Base-by-base conservation (phyloP, 2,888 invertebrate species). In the Orthonevra nobilis region DNA sequence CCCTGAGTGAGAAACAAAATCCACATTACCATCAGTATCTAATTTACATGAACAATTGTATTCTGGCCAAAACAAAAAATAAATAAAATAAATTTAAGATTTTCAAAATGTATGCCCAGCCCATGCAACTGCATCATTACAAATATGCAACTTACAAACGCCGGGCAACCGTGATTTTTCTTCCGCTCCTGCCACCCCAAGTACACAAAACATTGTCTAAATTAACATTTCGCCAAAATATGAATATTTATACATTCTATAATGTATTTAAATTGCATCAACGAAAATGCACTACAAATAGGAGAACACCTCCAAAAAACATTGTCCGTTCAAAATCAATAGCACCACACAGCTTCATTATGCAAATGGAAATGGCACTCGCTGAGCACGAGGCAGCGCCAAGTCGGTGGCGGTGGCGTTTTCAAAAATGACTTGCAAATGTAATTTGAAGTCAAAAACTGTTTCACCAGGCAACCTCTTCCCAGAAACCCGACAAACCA, bases 361-460 rank as follows among this genome's bases (percentile, higher is more conserved):
- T 75, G 75, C 61, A 75, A 75, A 75, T 75, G 42, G 1, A 30
- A 44, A 14, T 20, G 17, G n/a, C 36, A 34, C 20, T 26, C 6
- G 15, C 17, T 9, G 20, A 36, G 36, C 19, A 10, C 26, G 36
- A 34, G 15, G 4, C 23, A 3, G 30, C 10, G 30, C 30, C 15
- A 17, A 52, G 7, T 20, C 6, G 17, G 30, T 14, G 44, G 9
- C 15, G 4, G 20, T 20, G 12, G 28, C 69, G 40, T 30, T 42
- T 42, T 32, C 19, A 32, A 69, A 63, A 63, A 69, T 70, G 70
- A 70, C 70, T 75, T 63, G 69, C 69, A 70, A 70, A 75, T 69
- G 69, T 56, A 75, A 63, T 69, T 56, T 70, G 50, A 64, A 72
- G 72, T 54, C 63, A 56, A 48, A 72, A 72, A 54, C 63, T 42